These are phyloP conservation scores for Hyla sarda DNA, from an alignment of 2,113 vertebrate genomes.

Conservation along the genomic window DNA sequence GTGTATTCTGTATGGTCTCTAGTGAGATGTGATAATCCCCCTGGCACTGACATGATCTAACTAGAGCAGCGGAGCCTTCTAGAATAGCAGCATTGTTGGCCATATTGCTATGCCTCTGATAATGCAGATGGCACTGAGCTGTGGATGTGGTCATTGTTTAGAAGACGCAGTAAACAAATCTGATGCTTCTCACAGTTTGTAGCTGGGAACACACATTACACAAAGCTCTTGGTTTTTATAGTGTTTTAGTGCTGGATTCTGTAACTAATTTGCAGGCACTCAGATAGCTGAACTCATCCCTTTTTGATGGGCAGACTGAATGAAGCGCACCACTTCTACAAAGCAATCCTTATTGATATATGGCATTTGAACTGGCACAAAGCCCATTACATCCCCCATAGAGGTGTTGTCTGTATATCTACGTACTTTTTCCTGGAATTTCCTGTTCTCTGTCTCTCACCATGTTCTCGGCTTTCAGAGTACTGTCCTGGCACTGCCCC, in stretches of 20 bases:
- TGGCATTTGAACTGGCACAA: slow-evolving; percentile 46
- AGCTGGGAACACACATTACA: not conserved
- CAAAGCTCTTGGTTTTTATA: not conserved
- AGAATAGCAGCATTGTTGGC: not conserved
- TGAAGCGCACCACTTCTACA: not conserved
- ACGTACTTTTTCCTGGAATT: slow-evolving; percentile 55
- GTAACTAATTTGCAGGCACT: not conserved
- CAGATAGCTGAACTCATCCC: not conserved
- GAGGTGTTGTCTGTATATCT: slow-evolving; percentile 56
- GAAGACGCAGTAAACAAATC: not conserved
- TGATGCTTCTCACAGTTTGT: not conserved
- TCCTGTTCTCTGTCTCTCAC: slow-evolving; percentile 53
- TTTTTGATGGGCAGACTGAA: slow-evolving; percentile 18
- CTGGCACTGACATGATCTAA: not conserved
- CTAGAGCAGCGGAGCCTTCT: not conserved
- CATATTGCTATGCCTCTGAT: not conserved
- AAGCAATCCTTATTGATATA: slow-evolving; percentile 39
- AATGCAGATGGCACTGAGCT: not conserved
- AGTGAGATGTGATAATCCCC: not conserved
- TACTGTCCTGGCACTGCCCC: slow-evolving; percentile 54
- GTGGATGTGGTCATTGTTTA: not conserved
- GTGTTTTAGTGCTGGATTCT: not conserved
- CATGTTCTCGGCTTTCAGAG: slow-evolving; percentile 53
- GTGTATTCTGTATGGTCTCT: not conserved
- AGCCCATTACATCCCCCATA: slow-evolving; percentile 42